Evolutionary conservation across 2,113 vertebrate species (phyloP).

Genomic region (Aleadryas rufinucha): DNA sequence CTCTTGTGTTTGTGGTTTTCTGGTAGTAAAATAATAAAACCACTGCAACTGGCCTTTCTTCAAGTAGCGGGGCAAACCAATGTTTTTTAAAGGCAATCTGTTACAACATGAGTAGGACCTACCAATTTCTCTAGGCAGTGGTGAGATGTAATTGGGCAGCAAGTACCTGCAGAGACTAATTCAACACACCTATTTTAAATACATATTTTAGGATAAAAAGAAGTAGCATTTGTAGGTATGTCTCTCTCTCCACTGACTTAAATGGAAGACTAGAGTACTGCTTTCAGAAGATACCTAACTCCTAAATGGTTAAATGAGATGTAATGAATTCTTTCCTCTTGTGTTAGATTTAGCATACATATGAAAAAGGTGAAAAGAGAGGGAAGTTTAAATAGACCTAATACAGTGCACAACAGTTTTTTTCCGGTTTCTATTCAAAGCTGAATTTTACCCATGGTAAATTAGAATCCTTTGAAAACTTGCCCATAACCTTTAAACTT

Average conservation of each 20-base stretch:
- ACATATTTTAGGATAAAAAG: not conserved
- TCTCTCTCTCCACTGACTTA: not conserved
- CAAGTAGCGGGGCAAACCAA: not conserved
- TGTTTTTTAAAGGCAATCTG: not conserved
- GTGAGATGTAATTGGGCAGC: not conserved
- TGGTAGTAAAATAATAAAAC: not conserved
- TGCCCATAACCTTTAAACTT: slow-evolving; percentile 24
- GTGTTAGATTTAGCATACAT: not conserved
- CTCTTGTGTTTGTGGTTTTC: not conserved
- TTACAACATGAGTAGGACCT: not conserved
- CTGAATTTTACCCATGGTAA: slow-evolving; percentile 29
- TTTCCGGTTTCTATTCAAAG: not conserved
- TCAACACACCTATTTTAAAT: not conserved
- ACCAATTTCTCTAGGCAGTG: not conserved
- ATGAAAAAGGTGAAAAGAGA: not conserved
- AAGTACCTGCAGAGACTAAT: not conserved
- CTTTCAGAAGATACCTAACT: not conserved
- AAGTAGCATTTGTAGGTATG: not conserved
- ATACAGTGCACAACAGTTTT: not conserved
- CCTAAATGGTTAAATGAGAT: not conserved
- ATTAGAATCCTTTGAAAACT: slow-evolving; percentile 18
- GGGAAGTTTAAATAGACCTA: not conserved
- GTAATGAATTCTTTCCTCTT: not conserved
- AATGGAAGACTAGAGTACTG: not conserved
- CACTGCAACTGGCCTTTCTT: not conserved